Conservation (phyloP, 2,113 vertebrate species). For the Bos taurus region DNA sequence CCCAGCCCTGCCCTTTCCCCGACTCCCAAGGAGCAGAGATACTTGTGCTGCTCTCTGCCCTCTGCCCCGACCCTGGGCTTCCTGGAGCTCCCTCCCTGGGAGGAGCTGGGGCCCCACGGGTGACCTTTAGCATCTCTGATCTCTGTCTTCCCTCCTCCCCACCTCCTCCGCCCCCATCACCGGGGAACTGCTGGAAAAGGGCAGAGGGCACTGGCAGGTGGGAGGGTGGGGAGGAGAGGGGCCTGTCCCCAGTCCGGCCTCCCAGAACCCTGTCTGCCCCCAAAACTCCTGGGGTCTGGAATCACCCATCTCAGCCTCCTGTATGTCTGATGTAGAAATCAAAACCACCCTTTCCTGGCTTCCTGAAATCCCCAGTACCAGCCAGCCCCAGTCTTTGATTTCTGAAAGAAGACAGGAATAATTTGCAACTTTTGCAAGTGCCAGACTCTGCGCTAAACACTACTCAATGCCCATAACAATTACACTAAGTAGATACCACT, state of each 20-base stretch:
- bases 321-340: background rate
- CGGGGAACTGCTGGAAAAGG: background rate
- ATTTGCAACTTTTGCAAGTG: background rate
- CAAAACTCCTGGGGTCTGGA: background rate
- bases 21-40: background rate
- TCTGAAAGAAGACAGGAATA: background rate
- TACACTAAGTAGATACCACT: background rate
- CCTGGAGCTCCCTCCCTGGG: background rate
- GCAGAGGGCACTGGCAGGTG: background rate
- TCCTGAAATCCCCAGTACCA: background rate
- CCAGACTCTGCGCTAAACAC: background rate
- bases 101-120: background rate
- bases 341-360: background rate
- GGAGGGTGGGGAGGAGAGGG: background rate
- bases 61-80: background rate
- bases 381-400: background rate
- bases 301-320: background rate
- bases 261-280: background rate
- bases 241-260: background rate
- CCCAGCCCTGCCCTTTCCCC: background rate
- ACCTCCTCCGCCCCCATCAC: background rate
- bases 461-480: background rate
- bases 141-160: background rate
- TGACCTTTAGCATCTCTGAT: slow-evolving; percentile 35
- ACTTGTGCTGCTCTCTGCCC: background rate